Evolutionary conservation across 2,797 vertebrate species (phyloP), one percentile per base, ranked within the genome.

Genomic region (Neopelma chrysocephalum): DNA sequence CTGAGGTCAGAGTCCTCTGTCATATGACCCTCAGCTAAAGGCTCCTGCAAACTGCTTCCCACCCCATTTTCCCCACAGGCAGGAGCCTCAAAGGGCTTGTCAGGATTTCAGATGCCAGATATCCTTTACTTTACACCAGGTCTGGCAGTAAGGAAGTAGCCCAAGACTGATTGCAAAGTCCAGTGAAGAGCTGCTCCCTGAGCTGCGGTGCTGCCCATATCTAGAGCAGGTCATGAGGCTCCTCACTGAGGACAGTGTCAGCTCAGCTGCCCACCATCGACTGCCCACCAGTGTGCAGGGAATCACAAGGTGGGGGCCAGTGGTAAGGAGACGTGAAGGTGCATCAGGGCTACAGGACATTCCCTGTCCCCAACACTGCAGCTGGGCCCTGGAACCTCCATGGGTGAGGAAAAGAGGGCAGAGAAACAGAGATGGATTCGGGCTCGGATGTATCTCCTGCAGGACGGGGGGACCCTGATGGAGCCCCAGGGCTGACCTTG

Each of bases 251-350:
- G 68, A 3, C 3, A 2, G 19, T 15, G 38, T 11, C 29, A n/a
- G 22, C 27, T 25, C 4, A 0, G 50, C 84, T 82, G 66, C 90
- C 48, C 64, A 3, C 9, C 66, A 23, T 27, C 31, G 29, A 48
- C 87, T 77, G 60, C 89, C 47, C 66, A 3, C 10, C 54, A 21
- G 29, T 27, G 42, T 4, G 12, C 65, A 10, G 5, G 58, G 29
- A 34, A 10, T 1, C 1, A 0, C 27, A 11, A 13, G 23, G 9
- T 3, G 0, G 3, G 0, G 27, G 6, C 0, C 0, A 45, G 43
- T 0, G 1, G 54, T 21, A 57, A 61, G 56, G 43, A 48, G 29
- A 10, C 0, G 1, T 1, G 3, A 21, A n/a, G 8, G 7, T 29
- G 25, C 27, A 7, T 8, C 7, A 2, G 42, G n/a, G 26, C 22